Base-by-base conservation (phyloP, 2,888 invertebrate species). In the Crematogaster levior region DNA sequence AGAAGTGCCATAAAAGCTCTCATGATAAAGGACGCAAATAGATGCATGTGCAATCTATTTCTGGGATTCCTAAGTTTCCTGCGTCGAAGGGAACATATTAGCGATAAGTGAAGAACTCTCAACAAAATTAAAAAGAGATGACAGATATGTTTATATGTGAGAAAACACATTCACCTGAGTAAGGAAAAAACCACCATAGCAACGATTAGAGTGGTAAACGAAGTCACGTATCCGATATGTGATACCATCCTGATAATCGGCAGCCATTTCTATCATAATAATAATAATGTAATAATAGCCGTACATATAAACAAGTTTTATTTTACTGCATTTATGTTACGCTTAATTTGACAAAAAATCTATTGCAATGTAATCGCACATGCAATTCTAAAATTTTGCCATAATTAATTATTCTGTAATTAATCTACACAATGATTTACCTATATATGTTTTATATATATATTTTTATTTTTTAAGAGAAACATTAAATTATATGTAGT, bases 31-130 rank as follows among this genome's bases (percentile, higher is more conserved):
- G 96, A 96, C 0, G 95, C 93, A 93, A 97, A 97, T 75, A 97
- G 94, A 91, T 97, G 96, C 93, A 96, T 95, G 92, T 97, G 97
- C 3, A 97, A 94, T 66, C 95, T 95, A 93, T 97, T 97, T 84
- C 97, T 94, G 0, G 96, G 96, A 92, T 96, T 97, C 87, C 96
- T 95, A 37, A 97, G 93, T 89, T 96, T 95, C 91, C 97, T 97
- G 92, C 56, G 92, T 93, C 46, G 48, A 1, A 27, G 12, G 10
- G 24, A 79, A 51, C 18, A 15, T 34, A n/a, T 82, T 61, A 80
- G 24, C 18, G 43, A 80, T 70, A 40, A 46, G 30, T 40, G 34
- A 18, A 61, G n/a, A 0, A 27, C 27, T 37, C 34, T 30, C 27
- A 61, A 37, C 1, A 27, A 3, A 12, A 60, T 53, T 12, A 10